Conservation (phyloP, 2,113 vertebrate species). For the Myxocyprinus asiaticus region DNA sequence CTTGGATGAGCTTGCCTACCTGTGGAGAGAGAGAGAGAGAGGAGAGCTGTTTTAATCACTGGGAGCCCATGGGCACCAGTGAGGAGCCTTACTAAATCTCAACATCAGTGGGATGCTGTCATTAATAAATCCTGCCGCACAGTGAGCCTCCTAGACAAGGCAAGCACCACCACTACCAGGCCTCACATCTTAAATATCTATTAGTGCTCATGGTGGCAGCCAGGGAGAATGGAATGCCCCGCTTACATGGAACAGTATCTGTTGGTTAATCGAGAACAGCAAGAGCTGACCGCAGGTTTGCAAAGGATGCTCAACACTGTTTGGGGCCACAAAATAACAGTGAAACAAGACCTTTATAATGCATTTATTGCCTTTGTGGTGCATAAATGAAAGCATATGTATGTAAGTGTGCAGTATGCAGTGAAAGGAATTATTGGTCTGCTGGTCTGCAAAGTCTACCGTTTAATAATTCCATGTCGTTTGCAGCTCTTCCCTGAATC, state of each 20-base stretch:
- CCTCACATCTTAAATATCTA: conserved; percentile 68
- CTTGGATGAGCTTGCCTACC: conserved; percentile 98
- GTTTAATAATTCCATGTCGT: conserved; percentile 5
- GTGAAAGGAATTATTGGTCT: background rate
- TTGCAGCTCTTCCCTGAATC: background rate
- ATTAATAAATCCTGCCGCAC: conserved; percentile 64
- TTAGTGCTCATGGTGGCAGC: conserved; percentile 56
- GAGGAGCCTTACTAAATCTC: conserved; percentile 51
- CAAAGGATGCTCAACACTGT: conserved; percentile 38
- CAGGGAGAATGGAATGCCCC: conserved; percentile 58
- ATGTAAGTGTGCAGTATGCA: conserved; percentile 9
- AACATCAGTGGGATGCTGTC: conserved; percentile 65
- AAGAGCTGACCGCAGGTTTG: conserved; percentile 67
- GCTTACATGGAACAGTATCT: conserved; percentile 57
- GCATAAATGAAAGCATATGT: conserved; percentile 37
- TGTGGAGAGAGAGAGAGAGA: conserved; percentile 71
- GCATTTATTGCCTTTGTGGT: conserved; percentile 36
- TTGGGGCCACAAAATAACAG: conserved; percentile 33
- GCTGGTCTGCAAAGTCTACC: background rate
- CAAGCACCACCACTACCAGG: conserved; percentile 45
- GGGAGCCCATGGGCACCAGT: conserved; percentile 39
- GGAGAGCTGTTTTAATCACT: conserved; percentile 65
- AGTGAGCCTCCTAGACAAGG: background rate
- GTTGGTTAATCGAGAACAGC: conserved; percentile 63
- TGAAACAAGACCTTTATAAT: conserved; percentile 23